These are phyloP conservation scores for Sthenelais limicola DNA, from an alignment of 2,888 invertebrate genomes.

Conservation along the genomic window DNA sequence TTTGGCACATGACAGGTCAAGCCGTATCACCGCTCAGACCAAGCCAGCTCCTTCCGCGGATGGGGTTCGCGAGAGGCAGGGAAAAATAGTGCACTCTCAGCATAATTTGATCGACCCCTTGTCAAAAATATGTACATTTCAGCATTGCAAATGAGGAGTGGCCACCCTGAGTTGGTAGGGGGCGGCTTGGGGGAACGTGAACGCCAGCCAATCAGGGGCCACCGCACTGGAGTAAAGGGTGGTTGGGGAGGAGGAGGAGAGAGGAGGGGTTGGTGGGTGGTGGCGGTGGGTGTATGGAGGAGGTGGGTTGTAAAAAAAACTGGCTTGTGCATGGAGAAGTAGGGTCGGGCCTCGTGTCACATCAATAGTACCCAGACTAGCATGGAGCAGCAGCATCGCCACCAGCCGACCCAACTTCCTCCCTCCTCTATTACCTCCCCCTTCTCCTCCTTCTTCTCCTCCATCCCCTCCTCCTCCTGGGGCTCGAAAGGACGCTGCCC, in stretches of 20 bases:
- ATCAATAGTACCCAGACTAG: not conserved
- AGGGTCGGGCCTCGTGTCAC: conserved; percentile 25
- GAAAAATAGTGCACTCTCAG: not conserved
- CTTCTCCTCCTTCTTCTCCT: not conserved
- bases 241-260: not conserved
- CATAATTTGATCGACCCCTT: conserved; percentile 28
- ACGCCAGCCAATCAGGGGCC: conserved; percentile 11
- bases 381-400: conserved; percentile 4
- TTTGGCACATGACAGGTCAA: conserved; percentile 33
- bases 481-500: too few relatives aligned
- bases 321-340: not conserved
- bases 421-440: conserved; percentile 16
- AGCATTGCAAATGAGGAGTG: conserved; percentile 10
- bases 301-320: not conserved
- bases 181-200: not conserved
- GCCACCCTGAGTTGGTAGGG: conserved; percentile 2
- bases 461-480: not conserved
- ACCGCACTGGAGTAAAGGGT: not conserved
- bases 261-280: not conserved
- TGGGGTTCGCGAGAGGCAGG: not conserved
- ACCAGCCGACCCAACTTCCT: conserved; percentile 20
- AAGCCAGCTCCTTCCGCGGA: conserved; percentile 9
- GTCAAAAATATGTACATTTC: conserved; percentile 10
- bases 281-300: not conserved
- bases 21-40: conserved; percentile 22